A percentile compares a stretch with the other conserved stretches of the same genome.
phyloP scores from a whole-genome alignment of 2,888 invertebrate species.

The Chouioia cunea region DNA sequence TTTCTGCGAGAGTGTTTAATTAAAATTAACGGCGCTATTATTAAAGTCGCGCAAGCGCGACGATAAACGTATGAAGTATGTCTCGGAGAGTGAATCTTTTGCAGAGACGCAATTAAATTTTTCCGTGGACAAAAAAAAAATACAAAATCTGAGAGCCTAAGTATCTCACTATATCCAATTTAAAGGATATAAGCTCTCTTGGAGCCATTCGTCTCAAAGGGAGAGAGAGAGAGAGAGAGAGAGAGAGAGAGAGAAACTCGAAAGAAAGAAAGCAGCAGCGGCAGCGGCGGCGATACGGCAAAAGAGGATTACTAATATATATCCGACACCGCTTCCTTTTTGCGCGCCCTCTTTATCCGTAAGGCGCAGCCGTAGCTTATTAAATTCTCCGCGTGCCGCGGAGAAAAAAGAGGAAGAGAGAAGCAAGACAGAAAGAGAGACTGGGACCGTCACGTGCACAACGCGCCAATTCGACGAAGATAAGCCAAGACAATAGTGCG shows the following conservation, averaged over 20 bases:
- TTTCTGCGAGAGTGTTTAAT: no score
- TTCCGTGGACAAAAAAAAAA: conserved; percentile 48
- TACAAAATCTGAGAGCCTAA: conserved; percentile 43
- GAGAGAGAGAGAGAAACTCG: neutral
- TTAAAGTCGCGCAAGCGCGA: neutral
- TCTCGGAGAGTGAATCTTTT: conserved; percentile 34
- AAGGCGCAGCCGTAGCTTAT: conserved; percentile 30
- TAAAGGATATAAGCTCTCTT: conserved; percentile 54
- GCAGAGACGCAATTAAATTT: conserved; percentile 50
- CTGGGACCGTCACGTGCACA: conserved; percentile 19
- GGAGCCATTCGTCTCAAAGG: conserved; percentile 50
- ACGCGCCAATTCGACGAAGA: conserved; percentile 16
- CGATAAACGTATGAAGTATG: neutral
- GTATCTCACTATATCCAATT: conserved; percentile 56
- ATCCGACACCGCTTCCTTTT: conserved; percentile 23
- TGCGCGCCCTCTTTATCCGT: conserved; percentile 32
- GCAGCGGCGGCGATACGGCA: conserved; percentile 18
- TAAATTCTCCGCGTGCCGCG: conserved; percentile 27
- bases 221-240: conserved; percentile 2
- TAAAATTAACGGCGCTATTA: no score
- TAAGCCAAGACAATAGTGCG: conserved; percentile 13
- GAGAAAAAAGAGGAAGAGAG: conserved; percentile 9
- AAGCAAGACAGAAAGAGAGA: neutral
- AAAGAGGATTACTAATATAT: conserved; percentile 43
- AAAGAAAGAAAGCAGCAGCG: conserved; percentile 7